phyloP scores from a whole-genome alignment of 1,140 invertebrate genomes.

The Pristionchus pacificus region DNA sequence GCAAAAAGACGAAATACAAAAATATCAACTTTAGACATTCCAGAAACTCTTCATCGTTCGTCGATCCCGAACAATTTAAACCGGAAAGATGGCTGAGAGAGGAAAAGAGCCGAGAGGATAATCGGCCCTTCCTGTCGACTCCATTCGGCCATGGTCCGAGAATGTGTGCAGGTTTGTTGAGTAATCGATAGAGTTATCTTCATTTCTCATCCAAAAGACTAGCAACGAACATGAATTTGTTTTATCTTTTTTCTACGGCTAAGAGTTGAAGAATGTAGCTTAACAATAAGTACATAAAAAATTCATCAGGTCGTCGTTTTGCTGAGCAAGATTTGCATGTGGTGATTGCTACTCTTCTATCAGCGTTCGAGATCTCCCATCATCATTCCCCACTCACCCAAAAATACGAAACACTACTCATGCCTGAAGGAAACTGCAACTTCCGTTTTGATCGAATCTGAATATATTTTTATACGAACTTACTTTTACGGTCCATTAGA shows the following conservation, averaged over 20 bases:
- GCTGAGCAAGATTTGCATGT: conserved; percentile 61
- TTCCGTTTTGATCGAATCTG: conserved; percentile 13
- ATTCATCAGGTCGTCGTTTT: conserved; percentile 55
- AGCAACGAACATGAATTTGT: neutral
- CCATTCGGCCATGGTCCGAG: conserved; percentile 78
- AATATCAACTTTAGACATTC: neutral
- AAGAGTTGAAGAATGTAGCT: neutral
- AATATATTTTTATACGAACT: too few species aligned
- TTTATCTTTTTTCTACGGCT: neutral
- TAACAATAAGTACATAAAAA: neutral
- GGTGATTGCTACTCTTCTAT: conserved; percentile 60
- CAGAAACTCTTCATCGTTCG: neutral
- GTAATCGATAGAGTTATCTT: neutral
- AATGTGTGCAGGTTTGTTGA: conserved; percentile 63
- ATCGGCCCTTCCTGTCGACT: conserved; percentile 69
- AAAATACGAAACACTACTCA: conserved; percentile 54
- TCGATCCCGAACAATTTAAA: conserved; percentile 60
- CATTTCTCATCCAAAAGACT: neutral
- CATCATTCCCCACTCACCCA: conserved; percentile 46
- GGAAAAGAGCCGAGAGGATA: conserved; percentile 44
- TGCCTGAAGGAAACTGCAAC: conserved; percentile 49
- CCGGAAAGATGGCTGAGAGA: conserved; percentile 75
- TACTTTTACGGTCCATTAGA: too few species aligned
- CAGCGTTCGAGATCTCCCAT: conserved; percentile 58
- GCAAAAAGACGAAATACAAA: neutral